Base-by-base conservation (phyloP, 2,888 invertebrate species). In the Xestia ashworthii region DNA sequence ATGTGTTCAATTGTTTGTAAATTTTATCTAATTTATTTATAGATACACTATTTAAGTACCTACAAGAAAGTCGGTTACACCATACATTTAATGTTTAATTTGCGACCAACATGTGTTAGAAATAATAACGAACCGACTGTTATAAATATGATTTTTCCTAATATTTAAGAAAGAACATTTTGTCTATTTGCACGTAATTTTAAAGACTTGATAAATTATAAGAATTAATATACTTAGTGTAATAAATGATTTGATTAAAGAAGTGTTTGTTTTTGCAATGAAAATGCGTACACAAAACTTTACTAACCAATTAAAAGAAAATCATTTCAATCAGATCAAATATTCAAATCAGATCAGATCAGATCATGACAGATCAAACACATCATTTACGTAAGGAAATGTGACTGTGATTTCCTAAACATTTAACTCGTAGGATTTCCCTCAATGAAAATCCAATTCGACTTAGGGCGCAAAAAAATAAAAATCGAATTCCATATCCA, bases 181-280 rank as follows among this genome's bases (percentile, higher is more conserved):
- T 87, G 85, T 91, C 87, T 89, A 90, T 89, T 89, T 90, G 94
- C 94, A 94, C 94, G 88, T 94, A 92, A 91, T 91, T 94, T 84
- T 92, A 91, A 94, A 95, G 94, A 94, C 94, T 95, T 91, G 89
- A 92, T 93, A 93, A 90, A 76, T 80, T 74, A 55, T 93, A 93
- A 92, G 90, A 85, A 87, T 88, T 88, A 88, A 88, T 87, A n/a
- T n/a, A n/a, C n/a, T 76, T 82, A 87, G 74, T 64, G 68, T 88
- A 90, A 86, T 90, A 89, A 90, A 90, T 80, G 80, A 90, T 90
- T 90, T 91, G 90, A 88, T 89, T 87, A 89, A 73, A 78, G 53
- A 79, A 66, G 25, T 62, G 16, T 58, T 69, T 67, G 16, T 69
- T 77, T 77, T 48, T 44, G 38, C 0, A 19, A 44, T 32, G 16